A percentile compares a stretch with the other conserved stretches of the same genome.
phyloP scores from a whole-genome alignment of 2,113 vertebrate species.

The Mugil cephalus region DNA sequence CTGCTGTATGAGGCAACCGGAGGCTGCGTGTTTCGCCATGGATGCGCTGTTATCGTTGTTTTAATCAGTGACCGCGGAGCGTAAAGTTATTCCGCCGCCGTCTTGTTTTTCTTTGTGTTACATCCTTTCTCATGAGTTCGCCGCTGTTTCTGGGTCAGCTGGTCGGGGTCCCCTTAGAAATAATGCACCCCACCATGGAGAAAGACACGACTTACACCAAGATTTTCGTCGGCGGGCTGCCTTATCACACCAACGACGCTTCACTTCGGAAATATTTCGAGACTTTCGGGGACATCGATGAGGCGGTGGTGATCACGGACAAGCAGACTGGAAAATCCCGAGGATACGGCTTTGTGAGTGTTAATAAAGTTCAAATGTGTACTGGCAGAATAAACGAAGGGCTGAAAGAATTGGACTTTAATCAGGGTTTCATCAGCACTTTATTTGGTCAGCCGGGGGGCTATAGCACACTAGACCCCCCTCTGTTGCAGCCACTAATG shows the following conservation, averaged over 20 bases:
- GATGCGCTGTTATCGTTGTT: conserved; percentile 11
- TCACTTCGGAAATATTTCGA: conserved; percentile 95
- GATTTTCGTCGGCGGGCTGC: conserved; percentile 95
- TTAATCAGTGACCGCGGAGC: conserved; percentile 23
- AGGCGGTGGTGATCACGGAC: conserved; percentile 97
- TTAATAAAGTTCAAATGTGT: conserved; percentile 46
- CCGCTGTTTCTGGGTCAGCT: conserved; percentile 79
- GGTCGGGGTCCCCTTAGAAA: conserved; percentile 80
- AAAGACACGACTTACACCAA: conserved; percentile 97
- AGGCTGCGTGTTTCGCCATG: conserved; percentile 51
- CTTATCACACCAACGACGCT: conserved; percentile 94
- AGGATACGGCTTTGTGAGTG: conserved; percentile 95
- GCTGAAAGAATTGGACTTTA: background rate
- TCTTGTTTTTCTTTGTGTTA: conserved; percentile 19
- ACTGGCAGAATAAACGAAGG: background rate
- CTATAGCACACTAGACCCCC: background rate
- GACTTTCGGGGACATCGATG: conserved; percentile 95
- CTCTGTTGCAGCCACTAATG: conserved; percentile 5
- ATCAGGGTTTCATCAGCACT: conserved; percentile 28
- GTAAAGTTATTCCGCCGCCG: conserved; percentile 52
- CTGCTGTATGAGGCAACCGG: conserved; percentile 14
- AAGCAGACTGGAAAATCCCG: conserved; percentile 95
- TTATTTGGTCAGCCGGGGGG: conserved; percentile 3
- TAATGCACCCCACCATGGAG: conserved; percentile 90
- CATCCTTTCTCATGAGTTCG: conserved; percentile 51